Evolutionary conservation across 2,113 vertebrate genomes (phyloP), one percentile per base, ranked within the genome.

Genomic region (Proteles cristata): DNA sequence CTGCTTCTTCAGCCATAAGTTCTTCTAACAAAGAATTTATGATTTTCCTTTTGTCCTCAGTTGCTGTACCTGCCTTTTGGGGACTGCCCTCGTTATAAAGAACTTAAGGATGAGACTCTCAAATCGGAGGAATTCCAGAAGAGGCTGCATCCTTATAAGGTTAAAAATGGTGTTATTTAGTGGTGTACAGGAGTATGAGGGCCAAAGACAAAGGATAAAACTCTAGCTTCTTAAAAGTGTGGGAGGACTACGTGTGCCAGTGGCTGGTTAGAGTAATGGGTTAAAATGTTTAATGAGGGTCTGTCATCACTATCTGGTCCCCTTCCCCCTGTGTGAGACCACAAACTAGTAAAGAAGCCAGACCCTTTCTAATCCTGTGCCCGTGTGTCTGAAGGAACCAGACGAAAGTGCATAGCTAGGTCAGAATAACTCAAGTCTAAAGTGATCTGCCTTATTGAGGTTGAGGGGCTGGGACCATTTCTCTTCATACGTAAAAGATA

Each of bases 81-180:
- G 39, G 97, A 98, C 69, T 99, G 99, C 83, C 98, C 98, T 11
- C 98, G 48, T 35, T 99, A 98, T 97, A 73, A 98, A 65, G 77
- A 98, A 96, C 98, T 99, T 73, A 21, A 97, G 79, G 97, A 96
- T 0, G 98, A 99, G 97, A 99, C 99, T 53, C 96, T 98, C 89
- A 90, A 83, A 48, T 99, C 99, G 0, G 82, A 69, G 55, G 98
- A 98, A 97, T 98, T 98, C 97, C 98, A 97, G 88, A 88, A 66
- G 0, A 98, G 92, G 80, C 61, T 99, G 66, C 93, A 93, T 26
- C 98, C 98, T 25, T 98, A 99, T 10, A 97, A 97, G 98, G 99
- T 99, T 98, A 98, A 97, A 84, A 77, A 61, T 17, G 10, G 0
- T 65, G 9, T 73, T 35, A 35, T 26, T 55, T 69, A 2, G 14